Evolutionary conservation across 2,797 vertebrate genomes (phyloP), one percentile per base, ranked within the genome.

Genomic region (Eleutherodactylus coqui): DNA sequence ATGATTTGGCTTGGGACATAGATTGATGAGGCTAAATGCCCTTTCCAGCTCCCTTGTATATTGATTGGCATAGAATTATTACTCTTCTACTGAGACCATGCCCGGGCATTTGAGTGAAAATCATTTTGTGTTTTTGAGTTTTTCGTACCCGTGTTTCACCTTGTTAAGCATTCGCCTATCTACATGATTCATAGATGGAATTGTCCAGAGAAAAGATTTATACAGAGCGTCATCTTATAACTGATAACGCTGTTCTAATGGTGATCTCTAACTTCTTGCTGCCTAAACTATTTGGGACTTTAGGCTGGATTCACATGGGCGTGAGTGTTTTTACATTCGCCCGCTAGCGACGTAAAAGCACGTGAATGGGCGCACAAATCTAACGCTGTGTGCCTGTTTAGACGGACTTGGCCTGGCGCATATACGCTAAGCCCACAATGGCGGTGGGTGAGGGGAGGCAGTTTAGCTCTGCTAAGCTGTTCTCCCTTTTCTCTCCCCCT

Each of bases 61-160:
- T 84, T 84, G 82, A 87, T 87, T 75, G 75, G 16, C 36, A 72
- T 75, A 76, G 53, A 75, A 81, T 84, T 87, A 81, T 84, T 75
- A 83, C 76, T 84, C 16, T 60, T 78, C 21, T 27, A 34, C 72
- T 55, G 38, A 53, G 53, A 27, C 36, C 60, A n/a, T 34, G 64
- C 49, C 19, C 19, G 43, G 75, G 58, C 62, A 58, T 62, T 82
- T 77, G 29, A 77, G 45, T 49, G 36, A 21, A 76, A 86, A 86
- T 86, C 43, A 75, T 75, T 86, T 17, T 32, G 27, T 41, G 21
- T 78, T 51, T 49, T 45, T 14, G 38, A 27, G 60, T 27, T 53
- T 85, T 70, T 29, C 36, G 78, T 38, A 14, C 43, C 16, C 43
- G 34, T 19, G 45, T 84, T 51, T 78, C 49, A 3, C 60, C 34